Evolutionary conservation across 1,140 invertebrate species (phyloP).

Genomic region (Bombus polaris): DNA sequence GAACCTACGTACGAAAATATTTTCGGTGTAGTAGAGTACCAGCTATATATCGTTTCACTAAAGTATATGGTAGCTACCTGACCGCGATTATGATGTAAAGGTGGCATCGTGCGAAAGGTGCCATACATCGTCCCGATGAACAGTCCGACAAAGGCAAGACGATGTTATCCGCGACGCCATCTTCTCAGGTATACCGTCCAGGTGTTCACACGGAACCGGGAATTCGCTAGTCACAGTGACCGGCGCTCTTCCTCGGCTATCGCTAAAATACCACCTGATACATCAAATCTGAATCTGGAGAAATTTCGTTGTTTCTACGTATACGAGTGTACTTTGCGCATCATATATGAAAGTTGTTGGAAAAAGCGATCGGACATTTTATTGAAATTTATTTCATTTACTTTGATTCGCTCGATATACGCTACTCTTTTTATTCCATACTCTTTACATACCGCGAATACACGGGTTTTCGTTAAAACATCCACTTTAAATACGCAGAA

Average conservation of each 20-base stretch:
- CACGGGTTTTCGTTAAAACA: no score
- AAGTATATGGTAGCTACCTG: slow-evolving; percentile 40
- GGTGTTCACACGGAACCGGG: slow-evolving; percentile 73
- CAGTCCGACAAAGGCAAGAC: slow-evolving; percentile 59
- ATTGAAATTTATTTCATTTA: background rate
- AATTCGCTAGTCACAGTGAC: slow-evolving; percentile 65
- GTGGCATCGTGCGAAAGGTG: slow-evolving; percentile 45
- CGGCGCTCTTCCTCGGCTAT: slow-evolving; percentile 1
- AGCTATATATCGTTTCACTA: background rate
- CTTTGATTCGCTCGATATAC: background rate
- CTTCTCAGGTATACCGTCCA: slow-evolving; percentile 58
- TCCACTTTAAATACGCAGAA: background rate
- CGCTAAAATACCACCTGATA: background rate
- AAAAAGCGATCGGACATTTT: background rate
- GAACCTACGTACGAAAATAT: no score
- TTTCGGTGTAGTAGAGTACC: background rate
- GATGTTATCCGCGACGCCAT: slow-evolving; percentile 72
- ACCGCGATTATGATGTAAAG: slow-evolving; percentile 69
- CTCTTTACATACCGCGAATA: no score
- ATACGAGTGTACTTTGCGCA: background rate
- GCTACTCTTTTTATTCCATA: background rate
- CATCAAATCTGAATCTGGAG: background rate
- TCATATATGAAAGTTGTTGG: no score
- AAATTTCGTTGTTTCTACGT: background rate
- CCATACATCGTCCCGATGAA: slow-evolving; percentile 67